Base-by-base conservation (phyloP, 2,797 vertebrate genomes). In the Lepilemur septentrionalis region DNA sequence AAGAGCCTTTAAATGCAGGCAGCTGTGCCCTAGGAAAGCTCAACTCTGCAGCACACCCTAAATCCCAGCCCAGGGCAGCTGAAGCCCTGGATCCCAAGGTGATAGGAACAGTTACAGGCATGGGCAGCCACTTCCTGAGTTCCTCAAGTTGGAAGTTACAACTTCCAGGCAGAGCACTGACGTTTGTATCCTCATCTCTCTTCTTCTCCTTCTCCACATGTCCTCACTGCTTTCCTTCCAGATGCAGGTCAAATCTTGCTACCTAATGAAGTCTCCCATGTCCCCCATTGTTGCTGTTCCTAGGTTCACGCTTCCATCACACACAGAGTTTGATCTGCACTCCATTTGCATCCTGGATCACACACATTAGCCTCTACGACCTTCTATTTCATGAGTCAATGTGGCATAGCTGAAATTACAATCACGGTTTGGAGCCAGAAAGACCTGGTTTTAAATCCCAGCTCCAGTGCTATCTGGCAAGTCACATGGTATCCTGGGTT, bases 221-320 rank as follows among this genome's bases (percentile, higher is more conserved):
- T 83, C 79, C 57, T 63, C 63, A 55, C 76, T 91, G 91, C 25
- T 88, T 91, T 88, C 52, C 65, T 91, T 93, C 23, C 72, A 87
- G 50, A 6, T 67, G 1, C 52, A 86, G 28, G 23, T 88, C 52
- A 88, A 22, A 94, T 92, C 25, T 90, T 85, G 59, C 61, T 30
- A 93, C 38, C 70, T 83, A 28, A 28, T 82, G 76, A 96, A 85
- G 59, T 70, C 12, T 85, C 7, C 57, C 18, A 79, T 83, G 35
- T 81, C 20, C 46, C 35, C 73, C 65, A 52, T 48, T 70, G 14
- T 41, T 70, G 11, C 5, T 89, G 15, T 75, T 84, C 30, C 41
- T 81, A 25, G 41, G 38, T 52, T 7, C 35, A 11, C 75, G 41
- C 8, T 67, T 75, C 48, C 4, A 30, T 69, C 69, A 70, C 43